Evolutionary conservation across 2,797 vertebrate genomes (phyloP), one percentile per base, ranked within the genome.

Genomic region (Takifugu ocellatus): DNA sequence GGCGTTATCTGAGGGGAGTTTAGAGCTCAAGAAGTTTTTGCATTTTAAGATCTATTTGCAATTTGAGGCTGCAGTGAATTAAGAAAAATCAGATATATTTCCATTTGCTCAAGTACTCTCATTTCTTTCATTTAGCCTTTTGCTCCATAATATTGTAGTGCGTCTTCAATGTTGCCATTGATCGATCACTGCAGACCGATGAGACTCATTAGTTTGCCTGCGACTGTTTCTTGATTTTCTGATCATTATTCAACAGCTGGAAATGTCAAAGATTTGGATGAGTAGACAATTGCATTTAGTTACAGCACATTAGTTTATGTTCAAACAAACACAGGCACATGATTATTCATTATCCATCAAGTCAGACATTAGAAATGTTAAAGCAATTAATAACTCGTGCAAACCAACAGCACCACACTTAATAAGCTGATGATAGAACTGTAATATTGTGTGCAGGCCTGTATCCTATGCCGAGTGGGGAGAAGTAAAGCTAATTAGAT

Each of bases 201-300:
- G 36, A 54, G 49, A 61, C 46, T 49, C 59, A 75, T 81, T 79
- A 58, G 55, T 66, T 56, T 63, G 63, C 63, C 61, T 48, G 63
- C 70, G 49, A 72, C 27, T 67, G 17, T 66, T 54, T 29, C 75
- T 74, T 53, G 71, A 83, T 73, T 78, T 70, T 70, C 16, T 7
- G 69, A 69, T 45, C 21, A 68, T 75, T 61, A 63, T 69, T 63
- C 44, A 55, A 50, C 55, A 48, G 44, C 56, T 51, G 49, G 43
- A 73, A 78, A 80, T 79, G 69, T 67, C 75, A 77, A 46, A 26
- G 52, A 25, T 1, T 53, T 54, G 54, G 14, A 33, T 48, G 64
- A 63, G 45, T 17, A 56, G 24, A 56, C 26, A 21, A 51, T 27
- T 58, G 33, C 56, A 49, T 63, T 51, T 52, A n/a, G n/a, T 51